Base-by-base conservation (phyloP, 1,140 invertebrate genomes). In the Trichogramma pretiosum region DNA sequence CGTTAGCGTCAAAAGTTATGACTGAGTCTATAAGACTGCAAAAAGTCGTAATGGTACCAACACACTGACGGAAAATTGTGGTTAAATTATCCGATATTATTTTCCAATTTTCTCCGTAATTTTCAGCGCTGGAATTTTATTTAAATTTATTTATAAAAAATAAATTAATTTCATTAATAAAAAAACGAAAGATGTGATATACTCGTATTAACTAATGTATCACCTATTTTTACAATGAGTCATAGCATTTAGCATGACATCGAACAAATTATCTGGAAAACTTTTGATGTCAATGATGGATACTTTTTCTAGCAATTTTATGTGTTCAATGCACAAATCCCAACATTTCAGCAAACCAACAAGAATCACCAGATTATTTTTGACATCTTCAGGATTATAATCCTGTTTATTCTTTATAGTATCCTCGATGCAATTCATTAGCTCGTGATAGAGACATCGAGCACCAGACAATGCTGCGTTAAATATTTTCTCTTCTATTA, bases 191-290 rank as follows among this genome's bases (percentile, higher is more conserved):
- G 41, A 28, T 18, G 34, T 37, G 26, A 39, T 36, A 22, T n/a
- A 11, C 33, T 34, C 17, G 34, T 21, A 51, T 30, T n/a, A 38
- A 35, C 14, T 37, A 9, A 37, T 24, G 19, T 40, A 19, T 33
- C 40, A 70, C 67, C 65, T 67, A n/a, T 16, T 46, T 59, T 62
- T 61, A 36, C 64, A 68, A 46, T 65, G 59, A 32, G 53, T 43
- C 9, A 65, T 53, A 28, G 53, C 38, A 23, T 46, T 18, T 48
- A 51, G 52, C 16, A 60, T 50, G 7, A 60, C 45, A 18, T 56
- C 42, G 4, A 56, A 58, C 8, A 63, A 38, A 52, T 43, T 59
- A 8, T 28, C 33, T 14, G 56, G 34, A 43, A 65, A 40, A 0
- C 50, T 39, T 46, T 58, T 51, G 4, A 67, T 38, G 14, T 50